Evolutionary conservation across 2,888 invertebrate genomes (phyloP), one percentile per base, ranked within the genome.

Genomic region (Leptinotarsa juncta): DNA sequence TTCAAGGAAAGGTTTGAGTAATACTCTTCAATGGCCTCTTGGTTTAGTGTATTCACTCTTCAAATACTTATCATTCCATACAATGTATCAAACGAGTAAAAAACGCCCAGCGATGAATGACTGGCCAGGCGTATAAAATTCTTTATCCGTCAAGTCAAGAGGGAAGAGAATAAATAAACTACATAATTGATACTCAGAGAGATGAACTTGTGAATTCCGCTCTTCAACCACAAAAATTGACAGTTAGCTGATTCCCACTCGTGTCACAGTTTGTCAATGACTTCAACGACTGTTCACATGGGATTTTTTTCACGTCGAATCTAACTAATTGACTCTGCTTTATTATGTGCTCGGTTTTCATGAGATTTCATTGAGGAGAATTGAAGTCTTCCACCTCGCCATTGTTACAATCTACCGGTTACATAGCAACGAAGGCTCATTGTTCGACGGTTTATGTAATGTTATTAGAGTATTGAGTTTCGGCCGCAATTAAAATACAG

Each of bases 221-320:
- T 70, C 62, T 62, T 50, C 62, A 26, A 32, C 32, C 15, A 18
- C 32, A 26, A 18, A 65, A 75, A 72, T 67, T 72, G 75, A 75
- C 75, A 75, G 75, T 72, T 70, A 75, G 49, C 60, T 23, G 70
- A 72, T 69, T 75, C 75, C 72, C 75, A 75, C 70, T 69, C 67
- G 69, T 70, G 72, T 67, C 72, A 71, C 49, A 50, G 53, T 53
- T 55, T 74, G 77, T 72, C 76, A 70, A 72, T 70, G 72, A 74
- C 72, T 72, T 67, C 72, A 51, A 68, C 67, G 53, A 68, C 16
- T 32, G 62, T 72, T 71, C 70, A 75, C 72, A 72, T 65, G 75
- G 50, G 69, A 71, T 51, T 51, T 75, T 72, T 75, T 71, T 55
- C 3, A 51, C 49, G 66, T 67, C 49, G 60, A 69, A 74, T 68